Conservation (phyloP, 2,113 vertebrate species). For the Osmerus eperlanus region DNA sequence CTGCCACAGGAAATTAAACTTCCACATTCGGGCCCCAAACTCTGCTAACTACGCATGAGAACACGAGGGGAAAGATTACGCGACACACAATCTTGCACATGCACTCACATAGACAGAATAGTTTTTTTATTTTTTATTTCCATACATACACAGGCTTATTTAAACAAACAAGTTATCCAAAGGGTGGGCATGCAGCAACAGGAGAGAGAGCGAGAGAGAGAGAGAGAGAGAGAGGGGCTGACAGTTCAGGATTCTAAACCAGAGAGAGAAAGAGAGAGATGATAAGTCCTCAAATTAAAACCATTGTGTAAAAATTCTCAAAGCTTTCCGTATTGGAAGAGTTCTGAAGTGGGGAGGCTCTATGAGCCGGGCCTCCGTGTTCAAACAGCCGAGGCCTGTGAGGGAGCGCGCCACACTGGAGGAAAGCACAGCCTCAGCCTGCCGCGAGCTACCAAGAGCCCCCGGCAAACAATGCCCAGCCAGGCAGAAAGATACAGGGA, state of each 20-base stretch:
- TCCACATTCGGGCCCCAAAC: constrained; percentile 13
- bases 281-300: not conserved
- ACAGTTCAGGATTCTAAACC: too few species aligned
- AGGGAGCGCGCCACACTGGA: too few species aligned
- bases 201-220: not conserved
- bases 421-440: too few species aligned
- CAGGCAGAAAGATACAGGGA: not conserved
- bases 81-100: not conserved
- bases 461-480: not conserved
- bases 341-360: too few species aligned
- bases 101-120: not conserved
- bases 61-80: not conserved
- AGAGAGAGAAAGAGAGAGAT: not conserved
- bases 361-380: not conserved
- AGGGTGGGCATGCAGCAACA: not conserved
- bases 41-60: too few species aligned
- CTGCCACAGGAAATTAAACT: constrained; percentile 47
- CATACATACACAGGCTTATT: not conserved
- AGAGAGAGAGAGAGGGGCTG: not conserved
- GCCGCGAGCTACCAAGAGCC: too few species aligned
- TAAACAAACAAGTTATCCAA: not conserved
- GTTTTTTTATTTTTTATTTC: too few species aligned
- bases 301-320: not conserved
- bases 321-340: not conserved
- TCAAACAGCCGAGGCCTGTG: too few species aligned